These are phyloP conservation scores for Trochalopteron elliotii DNA, from an alignment of 2,113 vertebrate species.

Conservation along the genomic window DNA sequence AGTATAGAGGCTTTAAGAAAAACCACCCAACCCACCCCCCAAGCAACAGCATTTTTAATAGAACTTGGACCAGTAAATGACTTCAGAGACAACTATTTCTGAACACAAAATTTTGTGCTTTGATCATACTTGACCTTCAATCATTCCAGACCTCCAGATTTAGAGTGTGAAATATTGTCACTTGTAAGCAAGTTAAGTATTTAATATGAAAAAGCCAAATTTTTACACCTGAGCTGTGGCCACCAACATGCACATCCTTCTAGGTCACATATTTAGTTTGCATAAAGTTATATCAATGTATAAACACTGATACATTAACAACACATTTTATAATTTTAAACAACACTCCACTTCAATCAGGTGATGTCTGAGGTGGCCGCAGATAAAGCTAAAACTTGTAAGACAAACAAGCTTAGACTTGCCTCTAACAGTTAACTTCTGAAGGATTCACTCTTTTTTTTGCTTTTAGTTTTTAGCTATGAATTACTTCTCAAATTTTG, in stretches of 20 bases:
- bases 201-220: background rate
- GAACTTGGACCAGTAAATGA: background rate
- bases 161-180: background rate
- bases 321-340: background rate
- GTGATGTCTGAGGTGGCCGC: background rate
- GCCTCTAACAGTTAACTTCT: background rate
- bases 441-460: background rate
- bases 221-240: background rate
- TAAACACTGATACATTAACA: background rate
- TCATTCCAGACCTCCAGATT: background rate
- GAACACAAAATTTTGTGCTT: background rate
- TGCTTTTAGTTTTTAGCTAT: background rate
- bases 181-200: background rate
- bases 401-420: background rate
- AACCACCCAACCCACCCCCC: accelerated
- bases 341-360: background rate
- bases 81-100: background rate
- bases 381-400: background rate
- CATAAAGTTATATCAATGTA: background rate
- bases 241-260: background rate
- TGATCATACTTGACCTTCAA: background rate
- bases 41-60: background rate
- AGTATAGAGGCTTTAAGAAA: background rate
- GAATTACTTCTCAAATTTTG: background rate
- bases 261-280: background rate